phyloP scores from a whole-genome alignment of 2,797 vertebrate genomes.

The Mycteria americana region DNA sequence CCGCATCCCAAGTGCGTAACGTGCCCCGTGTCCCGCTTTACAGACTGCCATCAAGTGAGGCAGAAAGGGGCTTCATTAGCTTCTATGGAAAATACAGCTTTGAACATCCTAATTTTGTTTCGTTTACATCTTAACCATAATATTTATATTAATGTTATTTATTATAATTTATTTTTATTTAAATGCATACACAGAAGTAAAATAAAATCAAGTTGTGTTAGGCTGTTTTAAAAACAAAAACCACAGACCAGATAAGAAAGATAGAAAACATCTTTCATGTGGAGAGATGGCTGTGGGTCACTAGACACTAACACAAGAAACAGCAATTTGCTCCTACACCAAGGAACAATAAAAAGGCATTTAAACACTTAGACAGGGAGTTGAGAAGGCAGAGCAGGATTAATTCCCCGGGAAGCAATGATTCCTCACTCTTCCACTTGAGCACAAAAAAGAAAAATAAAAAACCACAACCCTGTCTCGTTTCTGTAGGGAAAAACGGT shows the following conservation, averaged over 20 bases:
- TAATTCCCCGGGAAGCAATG: not conserved
- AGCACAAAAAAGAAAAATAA: not conserved
- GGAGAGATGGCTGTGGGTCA: not conserved
- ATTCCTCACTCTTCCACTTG: not conserved
- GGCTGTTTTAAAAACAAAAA: conserved; percentile 10
- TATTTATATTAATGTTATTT: conserved; percentile 1
- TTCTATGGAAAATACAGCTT: not conserved
- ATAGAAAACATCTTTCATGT: not conserved
- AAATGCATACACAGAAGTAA: not conserved
- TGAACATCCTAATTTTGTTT: not conserved
- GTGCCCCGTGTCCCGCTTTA: not conserved
- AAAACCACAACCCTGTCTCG: not conserved
- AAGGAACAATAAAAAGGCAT: not conserved
- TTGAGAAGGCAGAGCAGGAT: not conserved
- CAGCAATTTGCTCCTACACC: not conserved
- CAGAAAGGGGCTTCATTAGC: not conserved
- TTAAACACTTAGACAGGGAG: not conserved
- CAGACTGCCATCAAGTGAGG: not conserved
- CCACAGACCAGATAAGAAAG: not conserved
- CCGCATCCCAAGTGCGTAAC: rapidly evolving
- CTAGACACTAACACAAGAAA: not conserved
- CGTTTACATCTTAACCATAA: not conserved
- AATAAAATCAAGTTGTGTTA: not conserved
- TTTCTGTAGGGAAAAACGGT: not conserved
- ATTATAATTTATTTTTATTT: not conserved